Conservation (phyloP, 2,113 vertebrate species). For the Murina feae region DNA sequence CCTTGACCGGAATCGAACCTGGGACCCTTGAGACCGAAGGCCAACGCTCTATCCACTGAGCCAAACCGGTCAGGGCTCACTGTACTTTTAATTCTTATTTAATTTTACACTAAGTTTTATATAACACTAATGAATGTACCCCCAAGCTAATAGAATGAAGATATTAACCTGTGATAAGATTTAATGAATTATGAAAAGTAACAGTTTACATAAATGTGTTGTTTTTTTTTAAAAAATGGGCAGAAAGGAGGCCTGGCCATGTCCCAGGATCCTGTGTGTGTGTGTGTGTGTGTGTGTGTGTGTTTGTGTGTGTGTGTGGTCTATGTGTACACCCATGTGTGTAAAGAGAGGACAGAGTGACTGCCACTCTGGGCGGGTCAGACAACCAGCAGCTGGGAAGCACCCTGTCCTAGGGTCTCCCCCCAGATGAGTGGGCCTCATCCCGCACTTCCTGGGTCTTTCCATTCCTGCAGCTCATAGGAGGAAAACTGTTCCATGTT, state of each 20-base stretch:
- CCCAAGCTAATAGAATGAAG: constrained; percentile 28
- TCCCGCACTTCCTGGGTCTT: not conserved
- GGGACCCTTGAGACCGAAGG: no score
- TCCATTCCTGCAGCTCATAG: not conserved
- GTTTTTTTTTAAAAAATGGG: constrained; percentile 60
- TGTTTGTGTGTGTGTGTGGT: not conserved
- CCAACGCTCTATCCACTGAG: no score
- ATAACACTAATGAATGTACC: not conserved
- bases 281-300: not conserved
- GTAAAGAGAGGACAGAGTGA: not conserved
- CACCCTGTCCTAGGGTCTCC: not conserved
- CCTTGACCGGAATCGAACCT: no score
- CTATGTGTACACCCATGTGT: accelerated
- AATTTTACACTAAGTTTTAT: constrained; percentile 60
- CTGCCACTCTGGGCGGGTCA: not conserved
- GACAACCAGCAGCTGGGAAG: not conserved
- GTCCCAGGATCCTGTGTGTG: not conserved
- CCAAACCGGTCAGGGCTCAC: no score
- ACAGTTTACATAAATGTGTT: constrained; percentile 64
- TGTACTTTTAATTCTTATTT: constrained; percentile 58
- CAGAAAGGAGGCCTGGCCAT: not conserved
- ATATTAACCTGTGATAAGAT: constrained; percentile 46
- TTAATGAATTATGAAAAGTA: constrained; percentile 57
- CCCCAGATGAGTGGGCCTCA: not conserved
- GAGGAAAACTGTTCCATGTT: not conserved